Conservation (phyloP, 2,888 invertebrate genomes). For the Epicampocera succincta region DNA sequence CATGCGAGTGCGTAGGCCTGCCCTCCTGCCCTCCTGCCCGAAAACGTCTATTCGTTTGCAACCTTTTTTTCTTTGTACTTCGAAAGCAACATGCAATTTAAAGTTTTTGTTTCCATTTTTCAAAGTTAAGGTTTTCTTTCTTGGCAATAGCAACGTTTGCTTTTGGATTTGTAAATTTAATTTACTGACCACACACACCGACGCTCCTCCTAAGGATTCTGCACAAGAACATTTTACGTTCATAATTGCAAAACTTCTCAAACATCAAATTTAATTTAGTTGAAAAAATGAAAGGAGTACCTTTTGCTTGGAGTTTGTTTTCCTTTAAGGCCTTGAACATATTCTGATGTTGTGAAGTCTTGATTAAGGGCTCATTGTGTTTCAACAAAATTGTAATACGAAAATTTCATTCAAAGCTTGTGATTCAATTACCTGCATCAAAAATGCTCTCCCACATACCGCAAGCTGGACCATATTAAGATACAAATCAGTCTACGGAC, state of each 20-base stretch:
- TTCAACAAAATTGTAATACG: conserved; percentile 44
- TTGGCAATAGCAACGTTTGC: conserved; percentile 23
- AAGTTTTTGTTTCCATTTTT: conserved; percentile 19
- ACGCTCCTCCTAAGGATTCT: background rate
- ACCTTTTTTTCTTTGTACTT: conserved; percentile 12
- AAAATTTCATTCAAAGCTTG: conserved; percentile 25
- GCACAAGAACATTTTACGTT: background rate
- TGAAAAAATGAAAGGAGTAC: conserved; percentile 24
- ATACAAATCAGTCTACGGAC: background rate
- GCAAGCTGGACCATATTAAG: too few relatives aligned
- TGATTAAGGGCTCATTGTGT: conserved; percentile 62
- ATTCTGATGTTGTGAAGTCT: conserved; percentile 41
- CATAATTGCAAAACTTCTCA: conserved; percentile 43
- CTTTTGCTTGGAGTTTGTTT: conserved; percentile 13
- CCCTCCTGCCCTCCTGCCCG: background rate
- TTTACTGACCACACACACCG: conserved; percentile 59
- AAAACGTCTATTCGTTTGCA: conserved; percentile 13
- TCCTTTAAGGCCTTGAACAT: conserved; percentile 44
- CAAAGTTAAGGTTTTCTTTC: conserved; percentile 11
- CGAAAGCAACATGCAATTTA: conserved; percentile 20
- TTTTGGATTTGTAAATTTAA: conserved; percentile 58
- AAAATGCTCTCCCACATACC: background rate
- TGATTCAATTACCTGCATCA: conserved; percentile 32
- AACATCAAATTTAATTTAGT: conserved; percentile 61
- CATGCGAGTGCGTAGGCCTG: conserved; percentile 42